Conservation (phyloP, 2,797 vertebrate species). For the Emydoidea blandingii region DNA sequence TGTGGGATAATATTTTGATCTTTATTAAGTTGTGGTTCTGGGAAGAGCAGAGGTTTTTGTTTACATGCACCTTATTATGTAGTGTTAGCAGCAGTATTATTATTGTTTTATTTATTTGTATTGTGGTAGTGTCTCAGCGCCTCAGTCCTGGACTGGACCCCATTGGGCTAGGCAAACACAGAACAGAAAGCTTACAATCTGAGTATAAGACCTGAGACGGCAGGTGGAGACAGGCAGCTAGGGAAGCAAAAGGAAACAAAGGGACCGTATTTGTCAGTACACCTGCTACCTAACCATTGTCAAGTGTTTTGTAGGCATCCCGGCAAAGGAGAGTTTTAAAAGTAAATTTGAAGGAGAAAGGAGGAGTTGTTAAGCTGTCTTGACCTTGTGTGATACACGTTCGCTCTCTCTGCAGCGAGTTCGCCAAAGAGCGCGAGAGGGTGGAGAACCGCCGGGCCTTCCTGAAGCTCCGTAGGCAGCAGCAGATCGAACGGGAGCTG, state of each 20-base stretch:
- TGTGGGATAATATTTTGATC: not conserved
- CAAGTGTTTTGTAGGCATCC: not conserved
- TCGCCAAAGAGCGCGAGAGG: constrained; percentile 95
- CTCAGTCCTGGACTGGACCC: not conserved
- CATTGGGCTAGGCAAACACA: fast-evolving
- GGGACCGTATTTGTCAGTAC: not conserved
- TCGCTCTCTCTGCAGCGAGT: constrained; percentile 82
- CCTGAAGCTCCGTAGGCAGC: constrained; percentile 94
- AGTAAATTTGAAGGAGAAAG: not conserved
- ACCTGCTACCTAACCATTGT: fast-evolving
- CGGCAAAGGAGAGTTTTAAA: fast-evolving
- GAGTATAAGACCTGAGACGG: not conserved
- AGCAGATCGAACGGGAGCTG: constrained; percentile 96
- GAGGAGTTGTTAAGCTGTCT: fast-evolving
- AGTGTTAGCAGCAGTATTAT: not conserved
- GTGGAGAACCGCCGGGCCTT: constrained; percentile 97
- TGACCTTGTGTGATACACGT: not conserved
- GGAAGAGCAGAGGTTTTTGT: not conserved
- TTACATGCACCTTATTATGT: not conserved
- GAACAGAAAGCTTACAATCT: not conserved
- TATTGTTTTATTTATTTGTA: not conserved
- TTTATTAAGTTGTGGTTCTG: not conserved
- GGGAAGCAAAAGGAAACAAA: not conserved
- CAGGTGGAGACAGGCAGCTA: not conserved
- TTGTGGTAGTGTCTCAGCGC: fast-evolving